Evolutionary conservation across 2,888 invertebrate species (phyloP).

Genomic region (Helleia helle): DNA sequence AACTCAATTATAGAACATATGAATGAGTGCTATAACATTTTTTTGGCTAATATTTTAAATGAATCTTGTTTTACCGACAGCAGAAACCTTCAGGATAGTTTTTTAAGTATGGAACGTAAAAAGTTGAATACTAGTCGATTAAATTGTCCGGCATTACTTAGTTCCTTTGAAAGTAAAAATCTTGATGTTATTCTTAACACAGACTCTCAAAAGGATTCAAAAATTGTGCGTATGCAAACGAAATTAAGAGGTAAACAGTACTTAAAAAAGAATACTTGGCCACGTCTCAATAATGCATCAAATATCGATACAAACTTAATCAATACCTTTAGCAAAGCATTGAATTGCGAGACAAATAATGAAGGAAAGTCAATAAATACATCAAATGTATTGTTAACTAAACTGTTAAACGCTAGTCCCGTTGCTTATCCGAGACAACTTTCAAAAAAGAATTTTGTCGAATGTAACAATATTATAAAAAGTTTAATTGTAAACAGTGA

Average conservation of each 20-base stretch:
- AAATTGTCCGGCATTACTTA: constrained; percentile 43
- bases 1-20: constrained; percentile 36
- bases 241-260: constrained; percentile 27
- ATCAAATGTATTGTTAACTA: constrained; percentile 13
- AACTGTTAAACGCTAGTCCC: constrained; percentile 43
- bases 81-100: constrained; percentile 39
- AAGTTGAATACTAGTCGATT: constrained; percentile 39
- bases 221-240: constrained; percentile 40
- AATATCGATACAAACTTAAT: constrained; percentile 11
- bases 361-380: background rate
- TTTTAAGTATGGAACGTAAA: constrained; percentile 56
- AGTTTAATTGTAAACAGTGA: background rate
- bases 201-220: constrained; percentile 24
- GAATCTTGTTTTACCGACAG: constrained; percentile 16
- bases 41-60: constrained; percentile 28
- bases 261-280: constrained; percentile 28
- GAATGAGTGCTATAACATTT: constrained; percentile 35
- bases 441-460: constrained; percentile 33
- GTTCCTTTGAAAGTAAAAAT: constrained; percentile 48
- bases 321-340: constrained; percentile 13
- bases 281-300: constrained; percentile 17
- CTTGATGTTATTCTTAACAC: constrained; percentile 38
- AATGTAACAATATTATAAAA: background rate
- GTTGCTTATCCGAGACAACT: constrained; percentile 56
- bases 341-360: background rate